Base-by-base conservation (phyloP, 1,140 invertebrate genomes). In the Nasonia longicornis region DNA sequence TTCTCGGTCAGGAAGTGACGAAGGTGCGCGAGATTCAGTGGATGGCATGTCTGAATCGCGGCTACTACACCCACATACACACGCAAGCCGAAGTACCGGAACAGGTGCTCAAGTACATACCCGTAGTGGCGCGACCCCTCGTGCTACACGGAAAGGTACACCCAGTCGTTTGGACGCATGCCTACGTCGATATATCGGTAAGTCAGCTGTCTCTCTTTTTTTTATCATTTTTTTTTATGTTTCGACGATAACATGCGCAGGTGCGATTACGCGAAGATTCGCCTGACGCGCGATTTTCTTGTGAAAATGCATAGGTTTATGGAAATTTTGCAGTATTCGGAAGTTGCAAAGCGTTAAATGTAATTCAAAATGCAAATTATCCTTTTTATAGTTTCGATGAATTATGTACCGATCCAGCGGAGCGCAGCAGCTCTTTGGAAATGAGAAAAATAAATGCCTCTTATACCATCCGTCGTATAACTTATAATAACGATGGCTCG, bases 11-110 rank as follows among this genome's bases (percentile, higher is more conserved):
- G 87, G 98, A 99, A 91, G 96, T 98, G 0, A 96, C 95, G 0
- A 98, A 98, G 86, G 95, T 96, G 3, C 91, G 94, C 10, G 97
- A 99, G 89, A 96, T 99, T 38, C 94, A 95, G 85, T 97, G 96
- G 95, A 99, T 99, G 95, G 97, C 98, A 3, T 99, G 98, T 91
- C 91, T 94, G 16, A 99, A 99, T 91, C 95, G 97, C 93, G 98
- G 98, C 31, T 98, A 96, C 88, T 98, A 96, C 89, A 95, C 95
- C 0, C 97, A 98, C 87, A 96, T 99, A 35, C 96, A 96, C 76
- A 96, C 96, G 0, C 92, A 98, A 84, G 96, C 98, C 85, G 97
- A 99, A 91, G 97, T 98, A 0, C 94, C 96, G 81, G 97, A 97
- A 89, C 95, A 98, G 89, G 97, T 99, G 31, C 91, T 98, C 80